phyloP scores from a whole-genome alignment of 1,140 invertebrate species.

The Steinernema khuongi region DNA sequence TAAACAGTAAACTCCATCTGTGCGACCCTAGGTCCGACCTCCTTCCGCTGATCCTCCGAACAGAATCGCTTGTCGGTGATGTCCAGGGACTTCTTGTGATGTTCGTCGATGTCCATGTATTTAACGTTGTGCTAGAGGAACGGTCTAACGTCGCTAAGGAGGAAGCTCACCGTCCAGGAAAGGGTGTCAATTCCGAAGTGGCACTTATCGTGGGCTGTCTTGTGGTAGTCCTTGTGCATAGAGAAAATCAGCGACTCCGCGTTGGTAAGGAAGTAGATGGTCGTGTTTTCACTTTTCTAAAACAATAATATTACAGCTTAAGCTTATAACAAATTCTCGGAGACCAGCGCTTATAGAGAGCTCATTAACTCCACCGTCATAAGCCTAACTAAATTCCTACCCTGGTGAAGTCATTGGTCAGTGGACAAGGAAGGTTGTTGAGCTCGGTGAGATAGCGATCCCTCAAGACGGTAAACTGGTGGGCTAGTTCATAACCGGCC shows the following conservation, averaged over 20 bases:
- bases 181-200: background rate
- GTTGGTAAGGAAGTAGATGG: background rate
- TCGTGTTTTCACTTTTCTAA: slow-evolving; percentile 4
- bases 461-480: background rate
- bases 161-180: background rate
- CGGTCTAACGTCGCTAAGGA: background rate
- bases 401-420: background rate
- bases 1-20: slow-evolving; percentile 1
- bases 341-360: too few relatives aligned
- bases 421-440: background rate
- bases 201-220: background rate
- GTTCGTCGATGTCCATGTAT: background rate
- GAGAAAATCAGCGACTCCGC: background rate
- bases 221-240: background rate
- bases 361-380: too few relatives aligned
- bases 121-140: background rate
- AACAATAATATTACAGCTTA: background rate
- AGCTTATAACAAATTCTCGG: background rate
- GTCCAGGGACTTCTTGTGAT: background rate
- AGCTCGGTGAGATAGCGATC: background rate
- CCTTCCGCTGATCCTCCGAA: background rate
- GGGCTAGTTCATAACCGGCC: background rate
- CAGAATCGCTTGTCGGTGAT: background rate
- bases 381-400: too few relatives aligned
- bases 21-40: background rate